A percentile compares a stretch with the other conserved stretches of the same genome.
These are phyloP conservation scores for Cerastoderma edule DNA, from an alignment of 2,888 invertebrate genomes.

Conservation along the genomic window DNA sequence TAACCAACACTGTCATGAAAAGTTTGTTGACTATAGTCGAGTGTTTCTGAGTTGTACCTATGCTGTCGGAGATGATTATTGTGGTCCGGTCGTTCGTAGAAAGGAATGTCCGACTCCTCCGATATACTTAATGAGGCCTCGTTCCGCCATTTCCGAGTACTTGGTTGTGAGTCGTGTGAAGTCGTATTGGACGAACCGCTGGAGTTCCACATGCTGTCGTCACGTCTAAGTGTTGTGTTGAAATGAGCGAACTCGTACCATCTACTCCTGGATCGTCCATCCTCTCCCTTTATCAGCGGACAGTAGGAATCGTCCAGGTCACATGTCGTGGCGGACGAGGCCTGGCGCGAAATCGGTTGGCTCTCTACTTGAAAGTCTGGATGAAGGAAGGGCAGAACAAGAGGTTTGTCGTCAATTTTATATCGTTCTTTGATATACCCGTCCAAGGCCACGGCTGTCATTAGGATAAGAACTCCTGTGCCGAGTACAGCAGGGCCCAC, in stretches of 20 bases:
- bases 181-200: slow-evolving; percentile 4
- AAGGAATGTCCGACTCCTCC: too few species aligned
- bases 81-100: too few species aligned
- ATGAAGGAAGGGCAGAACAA: slow-evolving; percentile 40
- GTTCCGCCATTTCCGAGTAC: background rate
- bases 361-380: slow-evolving; percentile 50
- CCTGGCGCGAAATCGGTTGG: background rate
- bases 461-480: slow-evolving; percentile 36
- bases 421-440: slow-evolving; percentile 26
- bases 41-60: too few species aligned
- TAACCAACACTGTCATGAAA: too few species aligned
- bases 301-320: background rate
- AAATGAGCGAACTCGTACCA: slow-evolving; percentile 6
- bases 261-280: too few species aligned
- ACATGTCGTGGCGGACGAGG: background rate
- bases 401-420: slow-evolving; percentile 22
- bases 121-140: background rate
- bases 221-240: slow-evolving; percentile 3
- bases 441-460: slow-evolving; percentile 38
- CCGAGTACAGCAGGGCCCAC: slow-evolving; percentile 38
- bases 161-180: slow-evolving; percentile 8
- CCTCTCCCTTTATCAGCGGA: background rate
- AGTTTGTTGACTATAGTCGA: too few species aligned
- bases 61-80: too few species aligned
- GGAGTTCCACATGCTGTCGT: slow-evolving; percentile 9